Percentiles rank a stretch among this genome's conserved stretches.
phyloP scores from a whole-genome alignment of 2,888 invertebrate genomes.

The Drosophila acutilabella region DNA sequence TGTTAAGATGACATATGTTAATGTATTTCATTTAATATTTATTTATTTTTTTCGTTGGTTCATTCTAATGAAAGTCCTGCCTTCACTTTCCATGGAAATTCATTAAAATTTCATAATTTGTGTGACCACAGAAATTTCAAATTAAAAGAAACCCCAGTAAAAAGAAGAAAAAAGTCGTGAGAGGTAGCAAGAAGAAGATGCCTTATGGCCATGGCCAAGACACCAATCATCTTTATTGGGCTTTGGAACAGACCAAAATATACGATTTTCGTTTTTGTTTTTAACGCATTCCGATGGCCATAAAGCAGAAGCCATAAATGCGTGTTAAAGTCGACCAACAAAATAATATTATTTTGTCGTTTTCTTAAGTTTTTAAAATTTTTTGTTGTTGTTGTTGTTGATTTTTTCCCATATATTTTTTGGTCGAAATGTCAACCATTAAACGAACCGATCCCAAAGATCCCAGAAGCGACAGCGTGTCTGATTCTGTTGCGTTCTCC shows the following conservation, averaged over 20 bases:
- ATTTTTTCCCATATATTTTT: neutral
- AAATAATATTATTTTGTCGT: slow-evolving; percentile 33
- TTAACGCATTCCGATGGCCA: slow-evolving; percentile 67
- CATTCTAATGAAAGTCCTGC: slow-evolving; percentile 12
- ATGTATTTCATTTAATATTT: slow-evolving; percentile 8
- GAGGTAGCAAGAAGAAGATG: slow-evolving; percentile 13
- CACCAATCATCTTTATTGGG: slow-evolving; percentile 74
- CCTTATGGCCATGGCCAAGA: slow-evolving; percentile 52
- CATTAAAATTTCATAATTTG: slow-evolving; percentile 53
- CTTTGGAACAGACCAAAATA: slow-evolving; percentile 20
- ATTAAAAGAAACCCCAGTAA: slow-evolving; percentile 5
- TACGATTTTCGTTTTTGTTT: slow-evolving; percentile 35
- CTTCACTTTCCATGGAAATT: slow-evolving; percentile 45
- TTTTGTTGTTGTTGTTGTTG: neutral
- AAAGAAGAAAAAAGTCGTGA: slow-evolving; percentile 1
- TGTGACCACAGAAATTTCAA: slow-evolving; percentile 26
- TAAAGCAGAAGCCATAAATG: slow-evolving; percentile 76
- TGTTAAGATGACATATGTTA: slow-evolving; percentile 21
- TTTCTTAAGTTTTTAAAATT: neutral
- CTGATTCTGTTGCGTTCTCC: slow-evolving; percentile 19
- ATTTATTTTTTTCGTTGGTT: neutral
- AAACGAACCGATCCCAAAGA: slow-evolving; percentile 45
- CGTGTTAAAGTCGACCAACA: slow-evolving; percentile 69
- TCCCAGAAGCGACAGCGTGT: slow-evolving; percentile 44
- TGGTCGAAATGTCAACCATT: slow-evolving; percentile 68